These are phyloP conservation scores for Leptodactylus fallax DNA, from an alignment of 2,797 vertebrate species.

Conservation along the genomic window DNA sequence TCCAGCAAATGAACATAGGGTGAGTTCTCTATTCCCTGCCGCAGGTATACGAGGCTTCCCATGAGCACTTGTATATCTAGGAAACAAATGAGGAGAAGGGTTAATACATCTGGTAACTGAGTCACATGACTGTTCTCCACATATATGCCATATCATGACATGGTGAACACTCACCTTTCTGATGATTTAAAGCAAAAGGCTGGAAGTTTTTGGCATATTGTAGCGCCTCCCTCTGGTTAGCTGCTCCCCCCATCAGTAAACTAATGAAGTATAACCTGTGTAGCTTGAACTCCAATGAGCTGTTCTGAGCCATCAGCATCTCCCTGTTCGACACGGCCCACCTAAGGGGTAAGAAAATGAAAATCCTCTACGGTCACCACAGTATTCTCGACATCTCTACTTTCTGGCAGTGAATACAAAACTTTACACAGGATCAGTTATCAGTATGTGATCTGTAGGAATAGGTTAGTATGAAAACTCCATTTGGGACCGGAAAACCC, in stretches of 20 bases:
- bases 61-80: constrained; percentile 86
- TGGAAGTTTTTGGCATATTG: constrained; percentile 87
- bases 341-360: constrained; percentile 68
- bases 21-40: constrained; percentile 85
- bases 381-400: background rate
- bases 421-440: background rate
- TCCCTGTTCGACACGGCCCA: constrained; percentile 87
- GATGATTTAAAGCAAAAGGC: constrained; percentile 84
- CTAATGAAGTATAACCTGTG: constrained; percentile 86
- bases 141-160: background rate
- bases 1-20: constrained; percentile 84
- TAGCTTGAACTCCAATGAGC: constrained; percentile 84
- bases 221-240: constrained; percentile 84
- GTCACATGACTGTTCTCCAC: background rate
- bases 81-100: background rate
- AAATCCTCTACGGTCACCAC: background rate
- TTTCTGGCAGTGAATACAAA: background rate
- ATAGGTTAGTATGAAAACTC: no score
- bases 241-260: constrained; percentile 84
- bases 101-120: background rate
- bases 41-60: constrained; percentile 85
- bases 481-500: no score
- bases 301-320: constrained; percentile 86
- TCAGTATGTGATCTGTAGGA: no score
- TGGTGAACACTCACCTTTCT: constrained; percentile 75